These are phyloP conservation scores for Trididemnum nubilum DNA, from an alignment of 23 tunicate species.

Conservation along the genomic window DNA sequence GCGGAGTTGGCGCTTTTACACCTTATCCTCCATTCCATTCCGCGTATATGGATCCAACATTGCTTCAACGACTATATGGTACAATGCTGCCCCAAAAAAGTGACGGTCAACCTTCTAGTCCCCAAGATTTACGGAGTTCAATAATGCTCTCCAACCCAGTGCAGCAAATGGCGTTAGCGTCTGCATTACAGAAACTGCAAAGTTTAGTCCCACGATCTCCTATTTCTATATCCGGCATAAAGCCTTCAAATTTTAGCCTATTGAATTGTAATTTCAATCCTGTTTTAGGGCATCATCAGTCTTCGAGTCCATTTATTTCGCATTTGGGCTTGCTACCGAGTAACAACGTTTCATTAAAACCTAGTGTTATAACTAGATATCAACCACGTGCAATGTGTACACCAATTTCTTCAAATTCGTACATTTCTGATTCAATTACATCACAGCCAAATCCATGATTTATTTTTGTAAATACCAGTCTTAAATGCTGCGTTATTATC, in stretches of 20 bases:
- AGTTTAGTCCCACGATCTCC: conserved; percentile 19
- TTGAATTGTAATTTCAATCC: conserved; percentile 21
- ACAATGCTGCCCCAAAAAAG: neutral
- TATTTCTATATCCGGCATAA: conserved; percentile 29
- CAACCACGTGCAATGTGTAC: neutral
- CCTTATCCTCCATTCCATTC: conserved; percentile 27
- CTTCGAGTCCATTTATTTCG: neutral
- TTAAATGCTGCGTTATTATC: no score
- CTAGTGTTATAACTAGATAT: neutral
- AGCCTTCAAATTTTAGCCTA: conserved; percentile 17
- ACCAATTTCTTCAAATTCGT: neutral
- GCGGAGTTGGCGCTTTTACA: conserved; percentile 26
- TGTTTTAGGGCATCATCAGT: neutral
- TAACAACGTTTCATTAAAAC: neutral
- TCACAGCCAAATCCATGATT: neutral
- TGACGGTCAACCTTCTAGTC: conserved; percentile 6
- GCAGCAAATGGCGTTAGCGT: conserved; percentile 53
- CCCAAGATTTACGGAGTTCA: neutral
- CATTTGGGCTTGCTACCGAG: neutral
- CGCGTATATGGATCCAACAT: conserved; percentile 26
- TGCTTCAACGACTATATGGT: conserved; percentile 34
- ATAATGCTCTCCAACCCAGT: neutral
- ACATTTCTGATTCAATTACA: neutral
- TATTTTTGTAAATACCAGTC: no score
- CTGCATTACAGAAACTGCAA: conserved; percentile 46